These are phyloP conservation scores for Drosophila nebulosa DNA, from an alignment of 1,140 invertebrate species.

Conservation along the genomic window DNA sequence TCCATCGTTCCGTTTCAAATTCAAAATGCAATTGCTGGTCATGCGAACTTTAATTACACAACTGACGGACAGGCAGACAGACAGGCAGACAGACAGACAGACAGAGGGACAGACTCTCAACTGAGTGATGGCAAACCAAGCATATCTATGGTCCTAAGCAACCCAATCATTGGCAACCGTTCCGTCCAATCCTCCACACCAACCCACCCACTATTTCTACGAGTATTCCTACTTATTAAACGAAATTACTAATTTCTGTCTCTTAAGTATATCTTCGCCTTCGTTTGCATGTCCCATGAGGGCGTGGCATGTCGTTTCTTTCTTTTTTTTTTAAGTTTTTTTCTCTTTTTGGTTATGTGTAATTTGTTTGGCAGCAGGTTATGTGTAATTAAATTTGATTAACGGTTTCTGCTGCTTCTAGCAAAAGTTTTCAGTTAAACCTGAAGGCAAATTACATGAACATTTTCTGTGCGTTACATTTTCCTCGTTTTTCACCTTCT, in stretches of 20 bases:
- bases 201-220: slow-evolving; percentile 31
- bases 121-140: neutral
- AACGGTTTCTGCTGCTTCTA: slow-evolving; percentile 48
- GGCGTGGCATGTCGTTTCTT: slow-evolving; percentile 44
- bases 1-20: slow-evolving; percentile 59
- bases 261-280: slow-evolving; percentile 36
- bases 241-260: slow-evolving; percentile 70
- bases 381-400: slow-evolving; percentile 78
- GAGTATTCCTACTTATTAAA: slow-evolving; percentile 62
- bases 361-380: slow-evolving; percentile 26
- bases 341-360: neutral
- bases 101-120: neutral
- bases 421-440: slow-evolving; percentile 65
- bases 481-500: slow-evolving; percentile 4
- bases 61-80: slow-evolving; percentile 29
- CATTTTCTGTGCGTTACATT: slow-evolving; percentile 27
- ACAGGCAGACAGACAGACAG: neutral
- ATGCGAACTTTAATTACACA: slow-evolving; percentile 75
- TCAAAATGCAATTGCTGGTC: slow-evolving; percentile 70
- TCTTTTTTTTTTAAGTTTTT: neutral
- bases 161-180: slow-evolving; percentile 23
- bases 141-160: slow-evolving; percentile 4
- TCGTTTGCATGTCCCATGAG: slow-evolving; percentile 71
- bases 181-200: slow-evolving; percentile 26
- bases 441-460: slow-evolving; percentile 53